Percentiles rank a stretch among this genome's conserved stretches.
Conservation (phyloP, 2,113 vertebrate species). For the Callipepla squamata region DNA sequence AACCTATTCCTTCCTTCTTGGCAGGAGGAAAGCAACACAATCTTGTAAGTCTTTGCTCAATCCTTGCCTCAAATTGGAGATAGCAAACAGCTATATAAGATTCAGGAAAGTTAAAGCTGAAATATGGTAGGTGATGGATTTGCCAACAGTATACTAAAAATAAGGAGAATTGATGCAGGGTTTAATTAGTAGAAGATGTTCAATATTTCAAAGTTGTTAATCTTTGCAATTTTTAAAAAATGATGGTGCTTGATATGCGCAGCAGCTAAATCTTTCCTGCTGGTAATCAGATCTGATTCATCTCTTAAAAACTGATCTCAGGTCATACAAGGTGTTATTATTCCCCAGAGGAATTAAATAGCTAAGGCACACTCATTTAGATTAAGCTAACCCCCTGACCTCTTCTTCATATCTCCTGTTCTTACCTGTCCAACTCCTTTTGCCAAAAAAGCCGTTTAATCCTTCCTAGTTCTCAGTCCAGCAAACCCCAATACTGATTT, state of each 20-base stretch:
- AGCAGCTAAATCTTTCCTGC: slow-evolving; percentile 33
- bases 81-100: background rate
- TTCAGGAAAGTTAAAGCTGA: background rate
- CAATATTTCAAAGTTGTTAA: slow-evolving; percentile 22
- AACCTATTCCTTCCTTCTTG: background rate
- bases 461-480: background rate
- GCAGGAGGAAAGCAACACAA: background rate
- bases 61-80: background rate
- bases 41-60: background rate
- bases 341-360: slow-evolving; percentile 32
- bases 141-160: background rate
- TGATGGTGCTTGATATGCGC: background rate
- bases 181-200: slow-evolving; percentile 2
- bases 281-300: slow-evolving; percentile 46
- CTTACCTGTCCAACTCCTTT: slow-evolving; percentile 7
- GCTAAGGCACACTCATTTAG: slow-evolving; percentile 5
- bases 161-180: background rate
- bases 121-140: background rate
- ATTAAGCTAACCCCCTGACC: slow-evolving; percentile 2
- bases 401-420: slow-evolving; percentile 5
- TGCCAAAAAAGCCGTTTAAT: slow-evolving; percentile 12
- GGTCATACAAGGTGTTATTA: background rate
- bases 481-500: background rate
- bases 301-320: slow-evolving; percentile 47
- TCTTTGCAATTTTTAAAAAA: slow-evolving; percentile 42